A percentile compares a stretch with the other conserved stretches of the same genome.
Conservation (phyloP, 2,113 vertebrate species). For the Cercopithecus mona region DNA sequence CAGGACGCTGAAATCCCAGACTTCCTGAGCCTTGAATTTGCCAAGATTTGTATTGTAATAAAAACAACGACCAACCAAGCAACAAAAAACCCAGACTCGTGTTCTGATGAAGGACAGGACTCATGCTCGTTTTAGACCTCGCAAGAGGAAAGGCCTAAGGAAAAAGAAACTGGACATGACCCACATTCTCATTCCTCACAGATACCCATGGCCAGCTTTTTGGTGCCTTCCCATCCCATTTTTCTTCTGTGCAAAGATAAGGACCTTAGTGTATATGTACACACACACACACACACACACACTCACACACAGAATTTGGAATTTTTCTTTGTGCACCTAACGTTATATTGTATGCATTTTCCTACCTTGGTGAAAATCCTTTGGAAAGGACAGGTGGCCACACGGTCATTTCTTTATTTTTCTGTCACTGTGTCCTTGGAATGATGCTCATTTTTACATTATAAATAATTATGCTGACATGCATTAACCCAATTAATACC, state of each 20-base stretch:
- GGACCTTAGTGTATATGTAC: neutral
- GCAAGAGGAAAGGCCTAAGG: neutral
- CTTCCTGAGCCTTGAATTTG: accelerated
- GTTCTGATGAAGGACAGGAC: too few species aligned
- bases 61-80: neutral
- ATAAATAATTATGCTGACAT: neutral
- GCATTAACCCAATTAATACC: neutral
- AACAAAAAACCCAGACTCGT: neutral
- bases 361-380: neutral
- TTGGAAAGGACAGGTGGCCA: neutral
- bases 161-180: neutral
- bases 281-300: neutral
- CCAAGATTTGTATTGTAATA: neutral
- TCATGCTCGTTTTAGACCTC: neutral
- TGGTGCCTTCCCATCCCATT: accelerated
- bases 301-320: neutral
- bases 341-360: accelerated
- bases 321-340: accelerated
- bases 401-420: neutral
- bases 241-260: neutral
- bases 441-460: neutral
- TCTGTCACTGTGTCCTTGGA: accelerated
- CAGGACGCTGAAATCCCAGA: neutral
- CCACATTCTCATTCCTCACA: accelerated
- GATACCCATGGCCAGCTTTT: accelerated